Evolutionary conservation across 2,113 vertebrate species (phyloP).

Genomic region (Triplophysa dalaica): DNA sequence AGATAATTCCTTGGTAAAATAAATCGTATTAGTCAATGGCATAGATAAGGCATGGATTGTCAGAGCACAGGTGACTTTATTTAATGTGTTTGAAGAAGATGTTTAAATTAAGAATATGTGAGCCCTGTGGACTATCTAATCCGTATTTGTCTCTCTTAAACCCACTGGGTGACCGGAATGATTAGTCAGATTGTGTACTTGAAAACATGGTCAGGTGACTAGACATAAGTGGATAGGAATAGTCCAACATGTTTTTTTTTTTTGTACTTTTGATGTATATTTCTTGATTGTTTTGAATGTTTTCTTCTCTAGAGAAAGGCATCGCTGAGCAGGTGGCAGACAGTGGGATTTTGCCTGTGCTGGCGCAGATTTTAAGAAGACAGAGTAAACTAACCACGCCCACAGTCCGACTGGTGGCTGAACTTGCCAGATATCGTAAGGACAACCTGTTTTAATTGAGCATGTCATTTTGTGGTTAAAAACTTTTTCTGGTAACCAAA

Average conservation of each 20-base stretch:
- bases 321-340: constrained; percentile 72
- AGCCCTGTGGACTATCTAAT: constrained; percentile 51
- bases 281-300: background rate
- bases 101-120: background rate
- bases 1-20: background rate
- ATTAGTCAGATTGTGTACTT: constrained; percentile 44
- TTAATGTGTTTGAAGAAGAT: background rate
- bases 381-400: constrained; percentile 70
- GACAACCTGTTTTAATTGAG: background rate
- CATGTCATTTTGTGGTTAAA: background rate
- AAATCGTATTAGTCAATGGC: background rate
- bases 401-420: constrained; percentile 78
- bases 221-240: background rate
- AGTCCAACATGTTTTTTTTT: background rate
- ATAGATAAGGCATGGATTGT: background rate
- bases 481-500: background rate
- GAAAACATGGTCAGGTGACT: constrained; percentile 8
- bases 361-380: constrained; percentile 76
- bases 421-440: constrained; percentile 81
- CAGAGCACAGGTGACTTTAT: background rate
- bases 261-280: background rate
- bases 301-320: constrained; percentile 76
- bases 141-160: constrained; percentile 57
- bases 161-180: constrained; percentile 32
- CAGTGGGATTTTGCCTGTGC: constrained; percentile 74